Percentiles rank a stretch among this genome's conserved stretches.
Conservation (phyloP, 2,113 vertebrate genomes). For the Tinamus guttatus region DNA sequence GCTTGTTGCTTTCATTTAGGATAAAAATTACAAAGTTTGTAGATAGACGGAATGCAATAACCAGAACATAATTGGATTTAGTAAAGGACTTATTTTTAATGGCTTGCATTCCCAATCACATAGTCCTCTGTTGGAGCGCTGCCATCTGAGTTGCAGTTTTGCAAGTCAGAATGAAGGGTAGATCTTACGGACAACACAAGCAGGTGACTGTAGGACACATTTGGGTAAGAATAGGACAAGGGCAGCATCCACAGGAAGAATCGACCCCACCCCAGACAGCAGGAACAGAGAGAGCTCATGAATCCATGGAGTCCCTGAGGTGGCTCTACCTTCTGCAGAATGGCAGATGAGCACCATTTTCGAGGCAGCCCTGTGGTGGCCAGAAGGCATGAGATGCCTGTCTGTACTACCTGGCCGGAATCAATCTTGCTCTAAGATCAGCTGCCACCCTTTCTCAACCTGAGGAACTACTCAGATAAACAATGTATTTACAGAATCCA, state of each 20-base stretch:
- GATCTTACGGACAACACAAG: neutral
- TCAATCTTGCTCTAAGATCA: neutral
- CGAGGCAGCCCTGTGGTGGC: neutral
- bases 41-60: neutral
- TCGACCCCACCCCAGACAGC: neutral
- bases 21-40: neutral
- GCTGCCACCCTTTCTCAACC: no score
- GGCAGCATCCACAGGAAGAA: neutral
- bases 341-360: neutral
- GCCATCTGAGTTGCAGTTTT: neutral
- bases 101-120: neutral
- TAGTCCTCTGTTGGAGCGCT: neutral
- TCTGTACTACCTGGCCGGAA: neutral
- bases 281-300: neutral
- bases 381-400: neutral
- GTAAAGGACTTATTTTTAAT: neutral
- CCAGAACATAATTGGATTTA: neutral
- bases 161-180: neutral
- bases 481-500: neutral
- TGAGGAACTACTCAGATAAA: neutral
- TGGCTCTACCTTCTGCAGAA: accelerated
- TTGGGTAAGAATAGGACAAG: neutral
- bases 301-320: neutral
- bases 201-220: neutral
- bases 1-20: neutral